Evolutionary conservation across 2,888 invertebrate genomes (phyloP).

Genomic region (Schrankia costaestrigalis): DNA sequence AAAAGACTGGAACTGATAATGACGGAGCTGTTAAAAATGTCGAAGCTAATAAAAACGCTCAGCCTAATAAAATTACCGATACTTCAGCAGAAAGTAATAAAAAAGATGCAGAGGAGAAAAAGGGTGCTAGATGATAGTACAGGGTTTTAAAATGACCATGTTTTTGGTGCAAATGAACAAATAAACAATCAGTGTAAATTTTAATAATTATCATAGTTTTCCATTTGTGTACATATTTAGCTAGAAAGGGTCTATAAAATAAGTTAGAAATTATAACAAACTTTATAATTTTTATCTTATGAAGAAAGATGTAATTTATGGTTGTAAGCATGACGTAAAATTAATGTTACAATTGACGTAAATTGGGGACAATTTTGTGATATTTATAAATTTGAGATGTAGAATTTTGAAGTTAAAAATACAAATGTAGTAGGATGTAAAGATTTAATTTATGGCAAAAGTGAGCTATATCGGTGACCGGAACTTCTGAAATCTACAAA

Average conservation of each 20-base stretch:
- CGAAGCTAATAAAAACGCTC: conserved; percentile 1
- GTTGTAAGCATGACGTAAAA: conserved; percentile 14
- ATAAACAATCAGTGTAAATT: conserved; percentile 28
- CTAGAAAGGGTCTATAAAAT: conserved; percentile 13
- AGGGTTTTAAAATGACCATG: conserved; percentile 36
- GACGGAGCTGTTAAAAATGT: conserved; percentile 3
- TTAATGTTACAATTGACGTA: conserved; percentile 13
- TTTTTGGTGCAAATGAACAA: conserved; percentile 24
- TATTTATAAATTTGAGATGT: too few species aligned
- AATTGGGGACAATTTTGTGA: too few species aligned
- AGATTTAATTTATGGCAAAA: too few species aligned
- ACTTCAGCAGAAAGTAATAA: not conserved
- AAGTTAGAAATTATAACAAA: conserved; percentile 19
- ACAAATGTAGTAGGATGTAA: too few species aligned
- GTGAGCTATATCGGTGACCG: too few species aligned
- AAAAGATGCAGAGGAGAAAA: conserved; percentile 25
- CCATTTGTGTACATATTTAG: conserved; percentile 30
- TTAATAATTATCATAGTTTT: conserved; percentile 17
- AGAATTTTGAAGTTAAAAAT: too few species aligned
- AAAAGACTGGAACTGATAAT: conserved; percentile 6
- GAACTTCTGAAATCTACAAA: too few species aligned
- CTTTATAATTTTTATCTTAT: conserved; percentile 21
- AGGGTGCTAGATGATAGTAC: conserved; percentile 72
- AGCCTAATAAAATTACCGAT: not conserved
- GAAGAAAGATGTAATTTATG: conserved; percentile 1